Conservation (phyloP, 2,888 invertebrate species). For the Glomeris marginata region DNA sequence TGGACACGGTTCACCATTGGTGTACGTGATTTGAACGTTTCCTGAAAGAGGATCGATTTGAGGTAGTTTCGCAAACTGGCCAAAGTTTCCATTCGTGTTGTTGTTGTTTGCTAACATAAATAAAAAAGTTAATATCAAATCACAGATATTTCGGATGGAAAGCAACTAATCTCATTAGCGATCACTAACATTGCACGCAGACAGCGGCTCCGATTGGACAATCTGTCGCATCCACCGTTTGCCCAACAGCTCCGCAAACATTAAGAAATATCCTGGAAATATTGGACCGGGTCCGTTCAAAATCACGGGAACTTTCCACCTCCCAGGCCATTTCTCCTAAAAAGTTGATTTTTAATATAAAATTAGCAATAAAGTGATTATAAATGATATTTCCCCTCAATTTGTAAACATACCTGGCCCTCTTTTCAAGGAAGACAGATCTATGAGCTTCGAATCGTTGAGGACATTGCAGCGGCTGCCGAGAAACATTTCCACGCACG, state of each 20-base stretch:
- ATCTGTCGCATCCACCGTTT: neutral
- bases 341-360: too few species aligned
- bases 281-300: neutral
- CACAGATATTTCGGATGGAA: neutral
- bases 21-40: conserved; percentile 2
- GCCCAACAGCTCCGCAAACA: conserved; percentile 10
- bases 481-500: conserved; percentile 1
- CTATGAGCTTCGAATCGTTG: conserved; percentile 5
- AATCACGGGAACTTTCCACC: neutral
- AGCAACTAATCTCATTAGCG: too few species aligned
- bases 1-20: conserved; percentile 1
- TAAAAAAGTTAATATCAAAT: neutral
- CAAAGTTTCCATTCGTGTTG: conserved; percentile 3
- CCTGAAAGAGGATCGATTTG: neutral
- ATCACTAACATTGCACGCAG: conserved; percentile 8
- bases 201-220: conserved; percentile 10
- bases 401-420: neutral
- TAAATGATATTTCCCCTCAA: too few species aligned
- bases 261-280: conserved; percentile 8
- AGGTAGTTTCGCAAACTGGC: conserved; percentile 2
- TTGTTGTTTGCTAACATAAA: neutral
- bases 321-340: conserved; percentile 5
- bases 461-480: conserved; percentile 4
- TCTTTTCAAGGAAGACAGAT: conserved; percentile 6
- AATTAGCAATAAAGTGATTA: neutral